Percentiles rank a stretch among this genome's conserved stretches.
These are phyloP conservation scores for Argyresthia goedartella DNA, from an alignment of 2,888 invertebrate genomes.

Conservation along the genomic window DNA sequence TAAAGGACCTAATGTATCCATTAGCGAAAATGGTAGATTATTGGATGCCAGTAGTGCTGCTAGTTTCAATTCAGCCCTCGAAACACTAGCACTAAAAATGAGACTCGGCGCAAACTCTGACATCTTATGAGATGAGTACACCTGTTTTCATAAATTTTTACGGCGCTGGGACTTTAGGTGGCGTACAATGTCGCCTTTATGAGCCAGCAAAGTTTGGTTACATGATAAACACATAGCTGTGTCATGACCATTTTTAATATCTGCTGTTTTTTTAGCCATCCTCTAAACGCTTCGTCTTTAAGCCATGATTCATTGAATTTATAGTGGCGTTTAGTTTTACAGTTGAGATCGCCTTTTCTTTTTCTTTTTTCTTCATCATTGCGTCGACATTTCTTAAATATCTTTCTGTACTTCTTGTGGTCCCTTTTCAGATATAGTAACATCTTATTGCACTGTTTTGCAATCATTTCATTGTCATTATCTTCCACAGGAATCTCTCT, in stretches of 20 bases:
- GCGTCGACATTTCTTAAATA: too few relatives aligned
- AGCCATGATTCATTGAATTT: not conserved
- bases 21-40: conserved; percentile 3
- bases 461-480: not conserved
- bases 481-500: not conserved
- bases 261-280: not conserved
- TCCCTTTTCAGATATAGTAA: not conserved
- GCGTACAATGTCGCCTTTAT: not conserved
- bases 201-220: not conserved
- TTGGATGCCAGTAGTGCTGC: not conserved
- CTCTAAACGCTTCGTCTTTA: not conserved
- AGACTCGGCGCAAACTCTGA: not conserved
- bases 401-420: not conserved
- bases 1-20: conserved; percentile 1
- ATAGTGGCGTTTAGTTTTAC: not conserved
- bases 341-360: not conserved
- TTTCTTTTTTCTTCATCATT: not conserved
- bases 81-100: not conserved
- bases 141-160: not conserved
- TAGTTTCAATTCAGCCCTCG: conserved; percentile 3
- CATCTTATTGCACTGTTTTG: not conserved
- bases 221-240: not conserved
- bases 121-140: not conserved
- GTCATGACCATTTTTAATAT: not conserved
- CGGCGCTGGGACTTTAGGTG: not conserved